A percentile compares a stretch with the other conserved stretches of the same genome.
phyloP scores from a whole-genome alignment of 2,113 vertebrate genomes.

The Bos taurus region ARS-UCD2.0 NC_037346.1:58749501-58750000 shows the following conservation, averaged over 20 bases:
- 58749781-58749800: background rate
- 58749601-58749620: no score
- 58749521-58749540: background rate
- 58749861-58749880: background rate
- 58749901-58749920: constrained; percentile 5
- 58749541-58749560: background rate
- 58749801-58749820: background rate
- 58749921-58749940: constrained; percentile 33
- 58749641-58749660: background rate
- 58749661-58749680: background rate
- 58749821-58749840: background rate
- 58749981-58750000: constrained; percentile 51
- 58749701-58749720: background rate
- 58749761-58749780: background rate
- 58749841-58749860: background rate
- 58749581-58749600: background rate
- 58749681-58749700: background rate
- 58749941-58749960: constrained; percentile 64
- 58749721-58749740: background rate
- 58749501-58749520: background rate
- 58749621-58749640: background rate
- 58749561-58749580: background rate
- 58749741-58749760: background rate
- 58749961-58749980: background rate
- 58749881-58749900: background rate